phyloP scores from a whole-genome alignment of 2,113 vertebrate species.

The Aptenodytes patagonicus region DNA sequence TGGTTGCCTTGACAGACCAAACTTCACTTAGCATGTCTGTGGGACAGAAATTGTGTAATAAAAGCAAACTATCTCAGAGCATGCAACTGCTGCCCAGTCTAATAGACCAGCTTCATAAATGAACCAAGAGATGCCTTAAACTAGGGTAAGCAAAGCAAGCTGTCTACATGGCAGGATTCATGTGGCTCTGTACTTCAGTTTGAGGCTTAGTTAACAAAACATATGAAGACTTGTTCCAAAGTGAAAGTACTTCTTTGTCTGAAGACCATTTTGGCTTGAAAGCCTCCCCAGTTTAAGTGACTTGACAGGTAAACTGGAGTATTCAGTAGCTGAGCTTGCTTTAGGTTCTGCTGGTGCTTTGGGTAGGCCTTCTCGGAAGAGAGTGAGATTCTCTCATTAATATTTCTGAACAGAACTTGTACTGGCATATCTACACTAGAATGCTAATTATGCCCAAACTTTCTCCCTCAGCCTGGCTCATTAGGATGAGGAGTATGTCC shows the following conservation, averaged over 20 bases:
- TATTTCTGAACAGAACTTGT: neutral
- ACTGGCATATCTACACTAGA: neutral
- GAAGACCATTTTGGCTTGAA: neutral
- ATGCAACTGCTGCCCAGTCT: neutral
- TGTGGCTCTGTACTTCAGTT: neutral
- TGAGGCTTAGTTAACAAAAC: neutral
- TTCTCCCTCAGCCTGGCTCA: neutral
- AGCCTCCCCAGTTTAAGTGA: neutral
- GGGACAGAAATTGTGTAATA: neutral
- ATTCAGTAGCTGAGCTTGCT: neutral
- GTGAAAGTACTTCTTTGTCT: neutral
- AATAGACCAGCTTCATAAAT: neutral
- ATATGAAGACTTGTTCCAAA: neutral
- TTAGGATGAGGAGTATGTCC: neutral
- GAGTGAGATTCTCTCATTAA: neutral
- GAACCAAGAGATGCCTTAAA: neutral
- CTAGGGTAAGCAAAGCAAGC: neutral
- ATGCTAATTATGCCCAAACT: neutral
- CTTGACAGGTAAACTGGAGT: neutral
- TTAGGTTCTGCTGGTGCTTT: neutral
- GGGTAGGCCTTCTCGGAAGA: neutral
- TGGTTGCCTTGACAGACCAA: neutral
- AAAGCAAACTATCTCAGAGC: neutral
- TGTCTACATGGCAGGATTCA: neutral
- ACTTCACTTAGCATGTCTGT: neutral